Percentiles rank a stretch among this genome's conserved stretches.
phyloP scores from a whole-genome alignment of 2,113 vertebrate species.

The Rhabdomys dilectus region DNA sequence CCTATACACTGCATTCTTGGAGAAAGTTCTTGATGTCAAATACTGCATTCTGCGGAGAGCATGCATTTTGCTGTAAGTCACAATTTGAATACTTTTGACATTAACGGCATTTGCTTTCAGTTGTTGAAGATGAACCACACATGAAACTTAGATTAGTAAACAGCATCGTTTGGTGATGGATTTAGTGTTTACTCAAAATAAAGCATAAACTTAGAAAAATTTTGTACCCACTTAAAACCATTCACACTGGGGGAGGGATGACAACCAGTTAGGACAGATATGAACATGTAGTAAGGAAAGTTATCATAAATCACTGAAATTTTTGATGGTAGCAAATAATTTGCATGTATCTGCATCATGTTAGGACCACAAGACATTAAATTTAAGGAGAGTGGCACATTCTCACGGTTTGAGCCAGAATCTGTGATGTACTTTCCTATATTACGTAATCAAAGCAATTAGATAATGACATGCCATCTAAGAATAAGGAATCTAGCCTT shows the following conservation, averaged over 20 bases:
- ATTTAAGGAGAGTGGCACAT: background rate
- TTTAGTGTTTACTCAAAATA: background rate
- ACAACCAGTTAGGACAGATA: background rate
- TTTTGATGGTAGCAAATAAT: background rate
- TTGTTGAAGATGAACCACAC: rapidly evolving
- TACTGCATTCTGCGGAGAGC: background rate
- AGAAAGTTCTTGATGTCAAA: background rate
- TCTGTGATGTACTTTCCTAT: background rate
- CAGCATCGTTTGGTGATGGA: background rate
- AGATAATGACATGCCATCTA: background rate
- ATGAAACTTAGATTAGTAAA: background rate
- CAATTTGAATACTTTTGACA: background rate
- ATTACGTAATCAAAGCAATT: background rate
- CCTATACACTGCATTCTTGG: background rate
- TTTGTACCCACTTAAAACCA: background rate
- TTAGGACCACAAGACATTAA: background rate
- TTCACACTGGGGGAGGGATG: too few relatives aligned
- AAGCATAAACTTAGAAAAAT: background rate
- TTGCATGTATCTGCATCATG: background rate
- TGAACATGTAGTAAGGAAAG: too few relatives aligned
- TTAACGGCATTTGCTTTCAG: background rate
- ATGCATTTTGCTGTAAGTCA: background rate
- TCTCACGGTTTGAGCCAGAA: background rate
- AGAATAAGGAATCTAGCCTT: constrained; percentile 4
- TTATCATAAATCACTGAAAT: background rate